Conservation (phyloP, 2,888 invertebrate species). For the Eurois occulta region DNA sequence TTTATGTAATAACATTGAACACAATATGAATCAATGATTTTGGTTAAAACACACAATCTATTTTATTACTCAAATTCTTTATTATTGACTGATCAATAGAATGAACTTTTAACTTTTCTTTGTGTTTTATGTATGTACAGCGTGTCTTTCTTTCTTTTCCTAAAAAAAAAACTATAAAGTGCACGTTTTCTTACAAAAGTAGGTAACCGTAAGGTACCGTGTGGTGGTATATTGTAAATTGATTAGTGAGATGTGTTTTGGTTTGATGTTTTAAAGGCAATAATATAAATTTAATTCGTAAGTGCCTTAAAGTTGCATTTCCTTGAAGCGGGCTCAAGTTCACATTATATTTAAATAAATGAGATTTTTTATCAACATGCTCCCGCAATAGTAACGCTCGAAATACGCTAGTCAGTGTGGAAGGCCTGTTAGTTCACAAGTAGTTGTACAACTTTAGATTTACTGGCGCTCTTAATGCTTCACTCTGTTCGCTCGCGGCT, state of each 20-base stretch:
- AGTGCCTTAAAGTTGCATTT: neutral
- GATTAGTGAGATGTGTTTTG: neutral
- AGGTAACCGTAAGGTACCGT: too few relatives aligned
- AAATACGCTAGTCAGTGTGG: neutral
- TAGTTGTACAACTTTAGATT: constrained; percentile 60
- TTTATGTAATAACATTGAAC: neutral
- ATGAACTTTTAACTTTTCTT: too few relatives aligned
- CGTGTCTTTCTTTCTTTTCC: neutral
- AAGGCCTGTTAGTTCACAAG: constrained; percentile 24
- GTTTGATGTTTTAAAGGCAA: neutral
- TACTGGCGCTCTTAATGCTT: constrained; percentile 55
- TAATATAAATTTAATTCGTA: neutral
- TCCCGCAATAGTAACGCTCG: neutral
- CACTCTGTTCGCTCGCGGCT: constrained; percentile 26
- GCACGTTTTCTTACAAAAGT: neutral
- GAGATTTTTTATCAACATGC: too few relatives aligned
- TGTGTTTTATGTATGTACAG: neutral
- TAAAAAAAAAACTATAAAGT: neutral
- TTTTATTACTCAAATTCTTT: neutral
- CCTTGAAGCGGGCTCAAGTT: neutral
- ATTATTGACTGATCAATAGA: neutral
- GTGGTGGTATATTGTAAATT: neutral
- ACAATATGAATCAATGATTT: neutral
- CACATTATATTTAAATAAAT: too few relatives aligned
- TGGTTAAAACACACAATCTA: neutral